Base-by-base conservation (phyloP, 2,888 invertebrate species). In the Gibbula magus region DNA sequence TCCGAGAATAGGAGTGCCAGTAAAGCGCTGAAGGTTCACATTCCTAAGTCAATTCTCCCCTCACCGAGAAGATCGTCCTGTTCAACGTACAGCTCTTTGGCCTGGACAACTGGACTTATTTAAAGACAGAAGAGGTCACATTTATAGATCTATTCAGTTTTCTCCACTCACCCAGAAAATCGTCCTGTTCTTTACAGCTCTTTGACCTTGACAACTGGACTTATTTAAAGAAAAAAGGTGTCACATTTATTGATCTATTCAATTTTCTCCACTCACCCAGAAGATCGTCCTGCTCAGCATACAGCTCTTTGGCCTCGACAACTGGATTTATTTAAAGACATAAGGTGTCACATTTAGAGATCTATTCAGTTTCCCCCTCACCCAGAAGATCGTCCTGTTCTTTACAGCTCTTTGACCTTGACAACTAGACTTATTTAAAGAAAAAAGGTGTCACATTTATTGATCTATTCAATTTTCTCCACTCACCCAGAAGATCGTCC, bases 31-130 rank as follows among this genome's bases (percentile, higher is more conserved):
- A n/a, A n/a, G n/a, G n/a, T n/a, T n/a, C n/a, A n/a, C n/a, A n/a
- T n/a, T n/a, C n/a, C n/a, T n/a, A n/a, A n/a, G n/a, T 16, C 53
- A n/a, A 53, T 3, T 13, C 22, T n/a, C 18, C n/a, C 81, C 90
- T 88, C 84, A 94, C 94, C 92, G 51, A 94, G 88, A 79, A 94
- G 89, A 35, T 90, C 88, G 82, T 94, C 94, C 84, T 94, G 93
- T 78, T 93, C 92, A 29, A 92, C 91, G 83, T 93, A 93, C 0
- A 94, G 85, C 2, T 90, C 90, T 78, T 93, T 54, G 54, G 20
- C 54, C 54, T 18, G 54, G 10, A 54, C 54, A 54, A 3, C 53
- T 7, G 7, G 5, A 18, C 4, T 3, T 20, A 0, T 3, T 20
- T 53, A n/a, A n/a, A n/a, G n/a, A n/a, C n/a, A n/a, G n/a, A n/a